Base-by-base conservation (phyloP, 2,113 vertebrate genomes). In the Apus apus region DNA sequence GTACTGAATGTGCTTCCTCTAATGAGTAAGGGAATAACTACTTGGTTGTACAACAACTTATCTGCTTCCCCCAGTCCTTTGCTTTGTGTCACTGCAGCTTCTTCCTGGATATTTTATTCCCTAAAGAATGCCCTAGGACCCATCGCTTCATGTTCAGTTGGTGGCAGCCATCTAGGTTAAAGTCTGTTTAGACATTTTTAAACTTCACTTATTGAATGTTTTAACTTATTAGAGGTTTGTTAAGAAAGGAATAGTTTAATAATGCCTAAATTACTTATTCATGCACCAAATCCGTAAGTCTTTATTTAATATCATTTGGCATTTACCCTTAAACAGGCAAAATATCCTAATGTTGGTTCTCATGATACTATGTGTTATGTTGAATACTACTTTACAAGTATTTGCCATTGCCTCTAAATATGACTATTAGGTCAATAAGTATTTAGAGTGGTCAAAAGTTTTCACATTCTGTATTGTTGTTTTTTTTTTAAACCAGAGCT, bases 401-500 rank as follows among this genome's bases (percentile, higher is more conserved):
- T 89, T 95, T 97, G 74, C 84, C 56, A 76, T 74, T 80, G 27
- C 93, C 65, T 97, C 34, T 81, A 93, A 87, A 73, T 92, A 77
- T 65, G 48, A 45, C 45, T 95, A 57, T 90, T 74, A 90, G 62
- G 78, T 96, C 74, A 95, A 90, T 96, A 97, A 97, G 86, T 91
- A 97, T 96, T 97, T 97, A 95, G 60, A 81, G 6, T 74, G 30
- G 57, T 93, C 87, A 94, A 92, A 95, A 85, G 43, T 54, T 81
- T 85, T 92, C 67, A 32, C 43, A 12, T 51, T 62, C 38, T 30
- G 2, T 26, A 90, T 79, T 94, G 73, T 90, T n/a, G n/a, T n/a
- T n/a, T 97, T 66, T 90, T 78, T 66, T 96, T 97, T 94, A 95
- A 96, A 70, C 58, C 58, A 93, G 93, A 96, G 30, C n/a, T 67